A percentile compares a stretch with the other conserved stretches of the same genome.
Conservation (phyloP, 2,888 invertebrate genomes). For the Diploptera punctata region DNA sequence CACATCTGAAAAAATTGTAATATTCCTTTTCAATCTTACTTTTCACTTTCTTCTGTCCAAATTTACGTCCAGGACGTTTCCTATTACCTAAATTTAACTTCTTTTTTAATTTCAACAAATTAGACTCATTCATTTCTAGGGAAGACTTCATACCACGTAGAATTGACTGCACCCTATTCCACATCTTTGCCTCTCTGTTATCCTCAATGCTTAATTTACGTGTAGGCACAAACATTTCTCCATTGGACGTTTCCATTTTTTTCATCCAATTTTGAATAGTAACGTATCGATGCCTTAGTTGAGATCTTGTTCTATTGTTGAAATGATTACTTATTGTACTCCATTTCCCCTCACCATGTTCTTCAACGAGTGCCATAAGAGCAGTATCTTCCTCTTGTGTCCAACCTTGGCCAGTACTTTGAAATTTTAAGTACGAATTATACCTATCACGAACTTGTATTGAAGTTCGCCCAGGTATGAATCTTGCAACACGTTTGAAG, state of each 20-base stretch:
- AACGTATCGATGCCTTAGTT: background rate
- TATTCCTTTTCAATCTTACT: background rate
- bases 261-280: background rate
- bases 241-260: background rate
- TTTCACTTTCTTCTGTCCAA: background rate
- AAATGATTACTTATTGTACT: background rate
- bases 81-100: background rate
- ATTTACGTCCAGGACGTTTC: background rate
- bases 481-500: constrained; percentile 63
- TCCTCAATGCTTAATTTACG: background rate
- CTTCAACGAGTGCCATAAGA: background rate
- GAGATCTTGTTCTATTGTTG: background rate
- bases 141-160: background rate
- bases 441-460: constrained; percentile 68
- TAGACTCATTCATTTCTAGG: background rate
- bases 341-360: constrained; percentile 6
- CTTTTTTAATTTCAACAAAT: background rate
- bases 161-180: background rate
- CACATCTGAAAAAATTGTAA: background rate
- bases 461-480: constrained; percentile 67
- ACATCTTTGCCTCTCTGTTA: background rate
- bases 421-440: constrained; percentile 55
- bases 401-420: background rate
- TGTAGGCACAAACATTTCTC: background rate
- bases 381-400: background rate